Percentiles rank a stretch among this genome's conserved stretches.
These are phyloP conservation scores for Corbicula japonica DNA, from an alignment of 2,888 invertebrate genomes.

Conservation along the genomic window DNA sequence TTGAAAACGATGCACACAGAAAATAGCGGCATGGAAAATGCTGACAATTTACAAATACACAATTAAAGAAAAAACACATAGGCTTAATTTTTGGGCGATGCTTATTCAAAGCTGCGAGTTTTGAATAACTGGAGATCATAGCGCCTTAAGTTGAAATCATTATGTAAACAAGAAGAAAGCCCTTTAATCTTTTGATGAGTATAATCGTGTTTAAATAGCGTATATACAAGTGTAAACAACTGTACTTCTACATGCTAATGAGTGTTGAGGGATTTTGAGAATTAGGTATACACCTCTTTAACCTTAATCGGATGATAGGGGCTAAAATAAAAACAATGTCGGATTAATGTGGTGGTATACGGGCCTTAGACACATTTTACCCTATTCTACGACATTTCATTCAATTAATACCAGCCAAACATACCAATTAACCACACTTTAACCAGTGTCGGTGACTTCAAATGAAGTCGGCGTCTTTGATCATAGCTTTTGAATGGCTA, in stretches of 20 bases:
- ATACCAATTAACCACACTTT: constrained; percentile 62
- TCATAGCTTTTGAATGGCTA: constrained; percentile 53
- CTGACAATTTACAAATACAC: too few relatives aligned
- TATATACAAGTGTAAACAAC: constrained; percentile 50
- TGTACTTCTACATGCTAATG: constrained; percentile 11
- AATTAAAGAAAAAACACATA: too few relatives aligned
- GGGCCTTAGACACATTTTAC: constrained; percentile 26
- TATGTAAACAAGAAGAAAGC: constrained; percentile 48
- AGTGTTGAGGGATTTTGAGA: constrained; percentile 16
- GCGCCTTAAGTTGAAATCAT: constrained; percentile 29
- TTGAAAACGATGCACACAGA: too few relatives aligned
- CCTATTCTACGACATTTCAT: constrained; percentile 37
- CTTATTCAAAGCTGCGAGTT: constrained; percentile 17
- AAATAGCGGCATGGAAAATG: too few relatives aligned
- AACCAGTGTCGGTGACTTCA: constrained; percentile 57
- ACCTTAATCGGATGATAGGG: constrained; percentile 22
- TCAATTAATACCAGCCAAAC: constrained; percentile 57
- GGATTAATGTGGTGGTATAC: constrained; percentile 50
- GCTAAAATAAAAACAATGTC: constrained; percentile 23
- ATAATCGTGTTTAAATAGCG: constrained; percentile 38
- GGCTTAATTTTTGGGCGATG: constrained; percentile 21
- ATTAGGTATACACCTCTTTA: constrained; percentile 42
- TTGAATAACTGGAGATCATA: constrained; percentile 15
- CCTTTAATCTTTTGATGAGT: constrained; percentile 43
- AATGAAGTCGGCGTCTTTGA: constrained; percentile 53